Evolutionary conservation across 2,888 invertebrate genomes (phyloP).

Genomic region (Prosopocoilus inquinatus): DNA sequence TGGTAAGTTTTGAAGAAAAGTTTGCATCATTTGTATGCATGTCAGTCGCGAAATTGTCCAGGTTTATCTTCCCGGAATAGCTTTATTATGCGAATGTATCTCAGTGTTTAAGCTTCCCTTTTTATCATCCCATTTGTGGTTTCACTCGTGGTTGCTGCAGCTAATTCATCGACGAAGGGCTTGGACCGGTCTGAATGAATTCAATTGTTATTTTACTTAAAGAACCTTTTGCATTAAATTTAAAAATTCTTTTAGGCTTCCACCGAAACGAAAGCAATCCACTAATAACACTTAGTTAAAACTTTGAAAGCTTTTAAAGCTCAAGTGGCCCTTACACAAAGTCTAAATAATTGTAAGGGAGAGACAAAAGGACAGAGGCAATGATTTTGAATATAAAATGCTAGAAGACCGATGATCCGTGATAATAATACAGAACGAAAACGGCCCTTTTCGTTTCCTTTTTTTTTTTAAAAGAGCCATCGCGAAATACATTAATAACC

Average conservation of each 20-base stretch:
- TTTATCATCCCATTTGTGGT: background rate
- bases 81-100: conserved; percentile 24
- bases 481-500: conserved; percentile 17
- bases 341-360: conserved; percentile 23
- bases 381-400: conserved; percentile 29
- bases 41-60: conserved; percentile 24
- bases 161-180: too few relatives aligned
- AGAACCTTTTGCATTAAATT: too few relatives aligned
- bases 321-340: conserved; percentile 23
- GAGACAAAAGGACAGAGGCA: conserved; percentile 24
- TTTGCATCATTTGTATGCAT: conserved; percentile 26
- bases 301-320: too few relatives aligned
- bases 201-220: too few relatives aligned
- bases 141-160: too few relatives aligned
- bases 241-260: too few relatives aligned
- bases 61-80: conserved; percentile 23
- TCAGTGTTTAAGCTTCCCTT: background rate
- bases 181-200: too few relatives aligned
- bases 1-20: conserved; percentile 25
- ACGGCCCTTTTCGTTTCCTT: conserved; percentile 28
- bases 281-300: too few relatives aligned
- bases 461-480: too few relatives aligned
- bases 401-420: conserved; percentile 22
- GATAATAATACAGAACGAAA: conserved; percentile 7
- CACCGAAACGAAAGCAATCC: too few relatives aligned